These are phyloP conservation scores for Tragelaphus buxtoni DNA, from an alignment of 2,113 vertebrate species.

Conservation along the genomic window DNA sequence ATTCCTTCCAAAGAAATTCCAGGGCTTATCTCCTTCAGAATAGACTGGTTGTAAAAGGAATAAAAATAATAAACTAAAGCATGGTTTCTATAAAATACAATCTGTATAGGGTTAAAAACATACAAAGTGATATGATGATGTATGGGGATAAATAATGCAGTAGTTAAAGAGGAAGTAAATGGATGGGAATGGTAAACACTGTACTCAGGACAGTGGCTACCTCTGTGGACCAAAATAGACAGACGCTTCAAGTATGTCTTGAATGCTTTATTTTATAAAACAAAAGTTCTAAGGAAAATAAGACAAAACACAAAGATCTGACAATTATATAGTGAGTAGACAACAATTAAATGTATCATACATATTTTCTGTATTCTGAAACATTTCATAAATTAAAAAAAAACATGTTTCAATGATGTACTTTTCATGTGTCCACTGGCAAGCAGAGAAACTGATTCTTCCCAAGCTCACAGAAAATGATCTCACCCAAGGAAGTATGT, in stretches of 20 bases:
- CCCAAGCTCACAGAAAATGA: slow-evolving; percentile 53
- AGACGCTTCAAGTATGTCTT: background rate
- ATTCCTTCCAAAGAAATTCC: too few species aligned
- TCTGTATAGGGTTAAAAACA: background rate
- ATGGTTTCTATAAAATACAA: background rate
- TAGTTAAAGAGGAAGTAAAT: background rate
- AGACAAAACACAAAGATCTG: background rate
- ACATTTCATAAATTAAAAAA: slow-evolving; percentile 27
- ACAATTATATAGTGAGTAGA: background rate
- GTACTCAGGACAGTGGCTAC: background rate
- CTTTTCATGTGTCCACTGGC: slow-evolving; percentile 16
- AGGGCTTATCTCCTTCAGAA: too few species aligned
- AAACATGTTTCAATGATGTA: background rate
- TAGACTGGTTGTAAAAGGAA: background rate
- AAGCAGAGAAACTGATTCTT: slow-evolving; percentile 30
- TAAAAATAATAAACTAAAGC: background rate
- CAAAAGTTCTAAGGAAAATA: background rate
- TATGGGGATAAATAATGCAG: background rate
- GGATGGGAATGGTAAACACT: background rate
- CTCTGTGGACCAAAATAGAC: background rate
- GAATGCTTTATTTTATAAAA: background rate
- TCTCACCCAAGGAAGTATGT: slow-evolving; percentile 38
- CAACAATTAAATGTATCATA: background rate
- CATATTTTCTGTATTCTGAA: background rate
- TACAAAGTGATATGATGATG: background rate